These are phyloP conservation scores for Conchocele bisecta DNA, from an alignment of 2,888 invertebrate genomes.

Conservation along the genomic window DNA sequence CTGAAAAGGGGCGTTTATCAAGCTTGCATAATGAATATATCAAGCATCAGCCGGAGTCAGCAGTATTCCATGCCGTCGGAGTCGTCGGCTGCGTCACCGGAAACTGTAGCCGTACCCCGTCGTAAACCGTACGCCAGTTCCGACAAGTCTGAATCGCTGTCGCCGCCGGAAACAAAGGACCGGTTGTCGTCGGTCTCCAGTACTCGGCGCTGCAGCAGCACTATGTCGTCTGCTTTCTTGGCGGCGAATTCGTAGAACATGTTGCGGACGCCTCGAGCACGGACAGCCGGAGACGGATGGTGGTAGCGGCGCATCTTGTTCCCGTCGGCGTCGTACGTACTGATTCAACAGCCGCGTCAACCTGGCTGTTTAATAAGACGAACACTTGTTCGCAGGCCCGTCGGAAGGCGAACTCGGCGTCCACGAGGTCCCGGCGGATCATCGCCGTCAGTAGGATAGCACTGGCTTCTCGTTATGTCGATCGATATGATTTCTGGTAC, in stretches of 20 bases:
- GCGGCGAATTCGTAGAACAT: conserved; percentile 56
- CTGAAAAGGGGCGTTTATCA: too few relatives aligned
- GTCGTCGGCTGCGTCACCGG: conserved; percentile 4
- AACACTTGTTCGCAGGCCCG: conserved; percentile 48
- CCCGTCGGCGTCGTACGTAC: conserved; percentile 19
- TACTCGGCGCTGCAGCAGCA: conserved; percentile 37
- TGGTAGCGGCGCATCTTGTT: conserved; percentile 40
- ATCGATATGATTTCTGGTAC: conserved; percentile 15
- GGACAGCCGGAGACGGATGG: conserved; percentile 45
- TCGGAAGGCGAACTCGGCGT: conserved; percentile 36
- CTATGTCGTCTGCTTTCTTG: conserved; percentile 48
- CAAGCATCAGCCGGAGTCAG: too few relatives aligned
- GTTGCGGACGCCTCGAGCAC: conserved; percentile 49
- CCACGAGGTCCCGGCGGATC: conserved; percentile 15
- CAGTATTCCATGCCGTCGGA: conserved; percentile 12
- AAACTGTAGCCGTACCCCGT: too few relatives aligned
- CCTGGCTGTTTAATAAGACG: conserved; percentile 39
- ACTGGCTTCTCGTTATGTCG: too few relatives aligned
- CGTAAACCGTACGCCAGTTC: conserved; percentile 15
- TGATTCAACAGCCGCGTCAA: conserved; percentile 25
- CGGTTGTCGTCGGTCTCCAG: conserved; percentile 17
- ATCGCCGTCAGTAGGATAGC: too few relatives aligned
- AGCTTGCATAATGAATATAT: too few relatives aligned
- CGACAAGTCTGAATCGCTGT: conserved; percentile 33
- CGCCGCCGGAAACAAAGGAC: neutral